Conservation (phyloP, 2,113 vertebrate species). For the Casuarius casuarius region DNA sequence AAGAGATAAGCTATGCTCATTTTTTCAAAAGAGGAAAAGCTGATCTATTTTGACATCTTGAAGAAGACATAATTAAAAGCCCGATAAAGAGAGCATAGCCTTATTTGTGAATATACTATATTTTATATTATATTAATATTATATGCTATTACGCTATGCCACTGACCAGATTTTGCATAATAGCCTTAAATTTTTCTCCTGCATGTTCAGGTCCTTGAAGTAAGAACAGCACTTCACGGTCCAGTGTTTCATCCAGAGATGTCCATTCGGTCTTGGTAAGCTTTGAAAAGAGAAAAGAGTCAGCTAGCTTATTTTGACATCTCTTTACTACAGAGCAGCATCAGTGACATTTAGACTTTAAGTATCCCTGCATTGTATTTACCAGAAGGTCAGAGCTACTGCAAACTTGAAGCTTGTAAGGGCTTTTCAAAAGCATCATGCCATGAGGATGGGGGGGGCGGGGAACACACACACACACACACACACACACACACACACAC, state of each 20-base stretch:
- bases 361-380: background rate
- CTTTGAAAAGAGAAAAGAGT: slow-evolving; percentile 36
- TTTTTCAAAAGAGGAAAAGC: background rate
- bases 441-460: background rate
- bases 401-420: background rate
- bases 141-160: background rate
- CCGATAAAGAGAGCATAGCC: background rate
- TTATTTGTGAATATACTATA: background rate
- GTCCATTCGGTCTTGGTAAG: slow-evolving; percentile 18
- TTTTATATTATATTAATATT: too few relatives aligned
- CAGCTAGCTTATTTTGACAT: slow-evolving; percentile 15
- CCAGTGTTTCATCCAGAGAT: slow-evolving; percentile 77
- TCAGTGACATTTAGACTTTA: slow-evolving; percentile 42
- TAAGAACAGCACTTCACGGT: slow-evolving; percentile 83
- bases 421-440: background rate
- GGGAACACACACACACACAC: too few relatives aligned
- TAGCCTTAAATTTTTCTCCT: slow-evolving; percentile 75
- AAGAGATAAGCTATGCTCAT: background rate
- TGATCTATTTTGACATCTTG: background rate
- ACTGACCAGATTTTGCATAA: slow-evolving; percentile 80
- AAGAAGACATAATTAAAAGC: background rate
- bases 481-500: too few relatives aligned
- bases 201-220: slow-evolving; percentile 79
- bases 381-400: slow-evolving; percentile 7
- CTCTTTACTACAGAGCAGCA: background rate